A percentile compares a stretch with the other conserved stretches of the same genome.
phyloP scores from a whole-genome alignment of 2,888 invertebrate species.

The Quadriops clusia region DNA sequence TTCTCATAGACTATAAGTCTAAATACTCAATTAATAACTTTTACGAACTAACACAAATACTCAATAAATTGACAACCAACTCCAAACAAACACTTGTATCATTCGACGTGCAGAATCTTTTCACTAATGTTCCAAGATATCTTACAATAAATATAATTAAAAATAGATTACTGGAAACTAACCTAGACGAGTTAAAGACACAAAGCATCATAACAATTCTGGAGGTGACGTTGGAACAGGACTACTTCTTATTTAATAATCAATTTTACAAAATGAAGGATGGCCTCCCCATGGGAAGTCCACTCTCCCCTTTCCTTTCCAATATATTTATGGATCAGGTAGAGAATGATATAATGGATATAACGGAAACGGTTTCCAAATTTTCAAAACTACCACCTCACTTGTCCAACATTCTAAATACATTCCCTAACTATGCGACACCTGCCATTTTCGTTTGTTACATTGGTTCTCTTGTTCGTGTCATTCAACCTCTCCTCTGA shows the following conservation, averaged over 20 bases:
- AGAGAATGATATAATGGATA: too few relatives aligned
- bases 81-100: not conserved
- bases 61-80: not conserved
- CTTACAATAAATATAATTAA: not conserved
- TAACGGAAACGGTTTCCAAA: too few relatives aligned
- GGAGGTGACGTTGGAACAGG: not conserved
- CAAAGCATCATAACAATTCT: not conserved
- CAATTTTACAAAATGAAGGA: not conserved
- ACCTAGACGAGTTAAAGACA: not conserved
- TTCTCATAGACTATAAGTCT: not conserved
- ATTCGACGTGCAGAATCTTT: not conserved
- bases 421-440: too few relatives aligned
- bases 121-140: not conserved
- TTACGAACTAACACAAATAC: not conserved
- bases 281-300: conserved; percentile 1
- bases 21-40: not conserved
- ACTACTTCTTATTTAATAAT: conserved; percentile 1
- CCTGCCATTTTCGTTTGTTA: too few relatives aligned
- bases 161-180: not conserved
- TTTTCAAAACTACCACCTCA: too few relatives aligned
- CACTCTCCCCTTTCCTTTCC: not conserved
- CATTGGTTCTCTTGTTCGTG: too few relatives aligned
- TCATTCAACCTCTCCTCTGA: too few relatives aligned
- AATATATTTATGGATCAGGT: too few relatives aligned
- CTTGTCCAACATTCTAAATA: too few relatives aligned